A percentile compares a stretch with the other conserved stretches of the same genome.
These are phyloP conservation scores for Forbesichthys agassizii DNA, from an alignment of 2,113 vertebrate genomes.

Conservation along the genomic window DNA sequence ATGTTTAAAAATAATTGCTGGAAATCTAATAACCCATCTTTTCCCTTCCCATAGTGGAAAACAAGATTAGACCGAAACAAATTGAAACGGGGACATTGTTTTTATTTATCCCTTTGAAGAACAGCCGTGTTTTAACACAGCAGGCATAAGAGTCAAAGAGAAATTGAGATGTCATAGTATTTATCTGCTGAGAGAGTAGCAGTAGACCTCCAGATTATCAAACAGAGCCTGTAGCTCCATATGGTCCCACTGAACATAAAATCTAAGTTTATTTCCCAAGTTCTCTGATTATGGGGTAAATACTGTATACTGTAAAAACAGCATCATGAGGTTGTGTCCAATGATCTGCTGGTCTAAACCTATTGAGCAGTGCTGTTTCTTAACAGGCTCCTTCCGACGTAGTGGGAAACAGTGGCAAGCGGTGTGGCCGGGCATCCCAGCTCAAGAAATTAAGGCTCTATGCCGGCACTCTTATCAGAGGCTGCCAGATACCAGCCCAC, in stretches of 20 bases:
- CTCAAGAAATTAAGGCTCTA: constrained; percentile 46
- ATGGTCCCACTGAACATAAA: constrained; percentile 12
- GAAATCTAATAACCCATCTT: constrained; percentile 34
- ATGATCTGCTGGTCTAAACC: constrained; percentile 2
- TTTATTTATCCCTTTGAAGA: constrained; percentile 22
- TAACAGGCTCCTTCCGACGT: constrained; percentile 39
- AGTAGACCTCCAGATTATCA: not conserved
- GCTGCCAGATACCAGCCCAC: constrained; percentile 73
- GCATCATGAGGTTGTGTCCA: not conserved
- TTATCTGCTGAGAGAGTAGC: constrained; percentile 22
- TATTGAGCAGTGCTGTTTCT: constrained; percentile 14
- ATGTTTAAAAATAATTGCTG: constrained; percentile 52
- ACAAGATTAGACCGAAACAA: constrained; percentile 29
- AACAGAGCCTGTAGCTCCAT: constrained; percentile 15
- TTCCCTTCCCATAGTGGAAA: constrained; percentile 16
- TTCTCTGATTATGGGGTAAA: too few relatives aligned
- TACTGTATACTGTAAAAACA: too few relatives aligned
- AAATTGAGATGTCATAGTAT: constrained; percentile 22
- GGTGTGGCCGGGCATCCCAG: constrained; percentile 21
- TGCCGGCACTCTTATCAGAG: constrained; percentile 69
- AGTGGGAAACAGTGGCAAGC: constrained; percentile 28
- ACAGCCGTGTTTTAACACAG: constrained; percentile 18
- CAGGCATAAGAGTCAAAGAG: constrained; percentile 8
- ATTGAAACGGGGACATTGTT: constrained; percentile 2
- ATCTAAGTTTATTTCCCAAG: too few relatives aligned